Evolutionary conservation across 2,113 vertebrate genomes (phyloP), one percentile per base, ranked within the genome.

Genomic region (Tympanuchus pallidicinctus): DNA sequence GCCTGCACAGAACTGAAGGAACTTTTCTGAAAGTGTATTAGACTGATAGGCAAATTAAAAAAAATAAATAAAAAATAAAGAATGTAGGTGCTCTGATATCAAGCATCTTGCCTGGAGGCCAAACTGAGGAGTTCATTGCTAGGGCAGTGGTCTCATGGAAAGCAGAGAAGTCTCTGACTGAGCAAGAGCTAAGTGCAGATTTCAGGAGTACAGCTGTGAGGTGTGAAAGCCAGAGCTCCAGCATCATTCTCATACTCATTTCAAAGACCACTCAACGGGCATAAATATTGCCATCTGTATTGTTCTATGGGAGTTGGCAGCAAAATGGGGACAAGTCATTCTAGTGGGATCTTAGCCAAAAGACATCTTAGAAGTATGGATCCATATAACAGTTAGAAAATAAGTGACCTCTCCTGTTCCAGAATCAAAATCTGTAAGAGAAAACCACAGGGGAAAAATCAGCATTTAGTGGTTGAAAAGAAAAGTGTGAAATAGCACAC

Each of bases 271-370:
- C 71, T 94, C 92, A 89, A 50, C 1, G 5, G 89, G 89, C 71
- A 83, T 88, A 86, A 95, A 74, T 91, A 92, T 81, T 94, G 94
- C 85, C 91, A 91, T 94, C 80, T 94, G 95, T 74, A 91, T 88
- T 94, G 85, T 78, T 91, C 83, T 88, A 90, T 88, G 57, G 24
- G 76, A 86, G 73, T 13, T 93, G 85, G 93, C 95, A 93, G 79
- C 57, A 61, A 24, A 72, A 65, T 27, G 27, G n/a, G 90, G 85
- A 74, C 85, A 84, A 89, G 76, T 90, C 71, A 89, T 83, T 88
- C 79, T 57, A 88, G 43, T 5, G 25, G 80, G 73, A 86, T 81
- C 57, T 52, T 56, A 77, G 94, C 91, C 94, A 96, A 88, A 43
- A 91, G 38, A 67, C 61, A 83, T 92, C 43, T 73, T 89, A 78